These are phyloP conservation scores for Heliconius hewitsoni DNA, from an alignment of 1,140 invertebrate genomes.

Conservation along the genomic window DNA sequence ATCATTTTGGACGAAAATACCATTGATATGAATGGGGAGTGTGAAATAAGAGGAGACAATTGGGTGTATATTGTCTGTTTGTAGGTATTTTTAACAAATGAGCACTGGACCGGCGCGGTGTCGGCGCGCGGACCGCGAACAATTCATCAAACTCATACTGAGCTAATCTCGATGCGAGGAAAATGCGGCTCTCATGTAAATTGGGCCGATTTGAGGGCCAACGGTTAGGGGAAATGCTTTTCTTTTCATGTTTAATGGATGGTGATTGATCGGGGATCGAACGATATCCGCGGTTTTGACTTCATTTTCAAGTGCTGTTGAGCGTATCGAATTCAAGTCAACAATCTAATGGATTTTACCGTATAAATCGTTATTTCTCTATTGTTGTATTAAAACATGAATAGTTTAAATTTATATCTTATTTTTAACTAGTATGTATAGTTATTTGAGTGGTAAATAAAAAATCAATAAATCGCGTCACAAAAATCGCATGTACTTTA, in stretches of 20 bases:
- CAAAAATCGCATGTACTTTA: too few relatives aligned
- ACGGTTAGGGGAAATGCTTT: slow-evolving; percentile 77
- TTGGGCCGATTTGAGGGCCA: slow-evolving; percentile 79
- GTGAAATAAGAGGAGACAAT: slow-evolving; percentile 81
- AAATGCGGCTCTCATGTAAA: slow-evolving; percentile 81
- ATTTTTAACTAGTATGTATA: neutral
- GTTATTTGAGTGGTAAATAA: neutral
- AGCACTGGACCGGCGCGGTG: slow-evolving; percentile 56
- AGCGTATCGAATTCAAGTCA: slow-evolving; percentile 49
- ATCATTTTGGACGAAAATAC: slow-evolving; percentile 55
- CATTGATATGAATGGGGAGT: slow-evolving; percentile 70
- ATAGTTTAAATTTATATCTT: too few relatives aligned
- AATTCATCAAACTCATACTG: slow-evolving; percentile 81
- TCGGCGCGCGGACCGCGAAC: slow-evolving; percentile 62
- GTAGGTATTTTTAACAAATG: slow-evolving; percentile 81
- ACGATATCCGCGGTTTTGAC: slow-evolving; percentile 77
- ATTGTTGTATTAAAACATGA: neutral
- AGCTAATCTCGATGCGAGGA: slow-evolving; percentile 80
- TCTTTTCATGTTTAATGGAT: slow-evolving; percentile 81
- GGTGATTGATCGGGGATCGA: slow-evolving; percentile 79
- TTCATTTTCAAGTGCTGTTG: slow-evolving; percentile 73
- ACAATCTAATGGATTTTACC: slow-evolving; percentile 12
- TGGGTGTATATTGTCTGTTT: slow-evolving; percentile 62
- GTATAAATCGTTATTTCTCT: slow-evolving; percentile 5
- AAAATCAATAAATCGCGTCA: too few relatives aligned